Base-by-base conservation (phyloP, 1,140 invertebrate species). In the Apis laboriosa region DNA sequence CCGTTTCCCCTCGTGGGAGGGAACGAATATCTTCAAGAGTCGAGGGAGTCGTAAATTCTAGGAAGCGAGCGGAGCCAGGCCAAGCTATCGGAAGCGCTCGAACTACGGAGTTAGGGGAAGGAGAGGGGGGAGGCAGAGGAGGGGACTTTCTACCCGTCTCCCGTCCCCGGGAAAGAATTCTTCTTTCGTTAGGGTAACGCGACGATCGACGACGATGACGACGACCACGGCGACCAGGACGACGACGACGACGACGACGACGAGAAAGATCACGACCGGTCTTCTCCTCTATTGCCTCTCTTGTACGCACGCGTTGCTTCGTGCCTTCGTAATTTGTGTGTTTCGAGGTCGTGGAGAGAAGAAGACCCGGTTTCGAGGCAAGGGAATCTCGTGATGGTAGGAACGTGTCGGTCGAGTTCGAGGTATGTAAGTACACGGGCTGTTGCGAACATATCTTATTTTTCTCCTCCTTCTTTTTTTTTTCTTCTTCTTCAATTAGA, bases 311-410 rank as follows among this genome's bases (percentile, higher is more conserved):
- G 77, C 84, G 76, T 83, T 64, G 73, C 74, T 88, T 71, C 70
- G 68, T 80, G 79, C 78, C 75, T 89, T 84, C 60, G 68, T 88
- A 89, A 88, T 89, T 89, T 89, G 87, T 89, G 87, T 89, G 88
- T 89, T 89, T 89, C 82, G 88, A 89, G 88, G 88, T 89, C 88
- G 88, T 71, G 75, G 77, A 86, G 87, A 89, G 86, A 88, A 88
- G 84, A 84, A 88, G 88, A 89, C 88, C 88, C 84, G 88, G 88
- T 89, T 89, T 89, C 60, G 75, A 77, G 86, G 74, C 61, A 53
- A 77, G 82, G 72, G 81, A 84, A 88, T 80, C 77, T 84, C 74
- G 64, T 28, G 71, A 34, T 80, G 75, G 80, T 80, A 81, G 77
- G 86, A 88, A 84, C 81, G 74, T 74, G 78, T 86, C 78, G 84